A percentile compares a stretch with the other conserved stretches of the same genome.
phyloP scores from a whole-genome alignment of 1,140 invertebrate genomes.

The Coenobita brevimanus region DNA sequence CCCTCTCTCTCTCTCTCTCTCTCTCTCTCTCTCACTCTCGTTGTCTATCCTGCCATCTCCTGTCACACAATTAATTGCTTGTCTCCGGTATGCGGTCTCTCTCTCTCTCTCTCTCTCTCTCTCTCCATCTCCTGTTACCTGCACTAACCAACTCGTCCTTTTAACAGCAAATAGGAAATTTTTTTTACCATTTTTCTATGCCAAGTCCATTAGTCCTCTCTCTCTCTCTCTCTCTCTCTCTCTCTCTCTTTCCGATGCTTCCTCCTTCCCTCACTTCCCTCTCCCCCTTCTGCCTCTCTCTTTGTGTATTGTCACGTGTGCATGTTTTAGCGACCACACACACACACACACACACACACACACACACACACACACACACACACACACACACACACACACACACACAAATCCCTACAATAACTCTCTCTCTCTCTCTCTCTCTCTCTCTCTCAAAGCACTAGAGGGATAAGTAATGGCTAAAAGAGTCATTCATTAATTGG shows the following conservation, averaged over 20 bases:
- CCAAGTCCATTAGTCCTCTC: background rate
- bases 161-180: no score
- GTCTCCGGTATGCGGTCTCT: background rate
- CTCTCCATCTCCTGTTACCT: background rate
- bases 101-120: background rate
- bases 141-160: no score
- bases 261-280: background rate
- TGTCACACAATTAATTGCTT: background rate
- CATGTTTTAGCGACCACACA: background rate
- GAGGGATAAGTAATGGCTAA: no score
- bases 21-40: background rate
- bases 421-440: no score
- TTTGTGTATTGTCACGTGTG: no score
- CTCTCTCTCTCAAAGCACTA: no score
- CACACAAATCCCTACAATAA: background rate
- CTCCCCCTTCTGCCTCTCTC: background rate
- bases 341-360: slow-evolving; percentile 1
- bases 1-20: background rate
- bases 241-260: background rate
- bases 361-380: slow-evolving; percentile 1
- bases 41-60: background rate
- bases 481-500: no score
- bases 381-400: slow-evolving; percentile 1
- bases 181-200: background rate
- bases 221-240: background rate